These are phyloP conservation scores for Chondrosia reniformis DNA, from an alignment of 37 sponge, comb jelly and placozoan species.

Conservation along the genomic window DNA sequence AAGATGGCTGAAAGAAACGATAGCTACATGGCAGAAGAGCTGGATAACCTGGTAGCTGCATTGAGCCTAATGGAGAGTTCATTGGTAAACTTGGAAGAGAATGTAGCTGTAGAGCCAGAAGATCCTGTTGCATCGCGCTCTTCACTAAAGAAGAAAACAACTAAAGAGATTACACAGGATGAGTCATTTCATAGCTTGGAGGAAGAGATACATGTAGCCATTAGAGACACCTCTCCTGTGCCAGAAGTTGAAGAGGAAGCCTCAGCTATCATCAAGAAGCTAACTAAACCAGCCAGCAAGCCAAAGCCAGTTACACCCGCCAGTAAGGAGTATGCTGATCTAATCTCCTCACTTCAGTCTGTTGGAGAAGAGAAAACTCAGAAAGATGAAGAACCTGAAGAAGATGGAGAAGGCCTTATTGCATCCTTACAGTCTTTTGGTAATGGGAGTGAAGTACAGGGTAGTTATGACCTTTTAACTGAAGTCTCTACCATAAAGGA, in stretches of 20 bases:
- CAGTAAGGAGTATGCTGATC: neutral
- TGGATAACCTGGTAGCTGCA: constrained; percentile 20
- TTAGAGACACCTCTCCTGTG: constrained; percentile 12
- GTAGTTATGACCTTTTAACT: too few species aligned
- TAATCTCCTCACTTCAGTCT: constrained; percentile 1
- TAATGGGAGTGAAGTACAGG: neutral
- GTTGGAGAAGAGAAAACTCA: neutral
- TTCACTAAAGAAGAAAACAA: neutral
- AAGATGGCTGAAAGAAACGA: neutral
- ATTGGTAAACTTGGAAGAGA: neutral
- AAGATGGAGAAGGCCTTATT: neutral
- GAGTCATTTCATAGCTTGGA: neutral
- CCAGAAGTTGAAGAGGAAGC: neutral
- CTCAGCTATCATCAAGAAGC: neutral
- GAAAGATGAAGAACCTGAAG: too few species aligned
- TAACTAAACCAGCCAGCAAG: neutral
- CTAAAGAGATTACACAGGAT: neutral
- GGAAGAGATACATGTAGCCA: neutral
- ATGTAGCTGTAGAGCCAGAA: neutral
- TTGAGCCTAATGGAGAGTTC: constrained; percentile 10
- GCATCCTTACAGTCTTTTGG: neutral
- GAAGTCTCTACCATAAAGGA: neutral
- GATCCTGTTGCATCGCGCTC: neutral
- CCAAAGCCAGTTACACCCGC: neutral
- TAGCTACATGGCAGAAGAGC: neutral